These are phyloP conservation scores for Hipposideros armiger DNA, from an alignment of 2,113 vertebrate genomes.

Conservation along the genomic window DNA sequence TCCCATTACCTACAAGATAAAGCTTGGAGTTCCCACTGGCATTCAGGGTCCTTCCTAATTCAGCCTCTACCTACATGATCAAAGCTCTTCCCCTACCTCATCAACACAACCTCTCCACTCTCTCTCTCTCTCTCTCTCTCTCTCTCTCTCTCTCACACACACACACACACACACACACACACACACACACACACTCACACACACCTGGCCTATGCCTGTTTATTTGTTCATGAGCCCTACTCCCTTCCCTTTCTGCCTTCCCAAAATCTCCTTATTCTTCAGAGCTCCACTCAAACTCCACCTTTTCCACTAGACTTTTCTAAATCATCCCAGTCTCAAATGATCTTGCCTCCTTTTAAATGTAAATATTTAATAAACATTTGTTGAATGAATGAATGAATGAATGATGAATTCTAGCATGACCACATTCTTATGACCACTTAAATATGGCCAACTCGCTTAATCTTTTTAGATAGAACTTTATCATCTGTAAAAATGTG, in stretches of 20 bases:
- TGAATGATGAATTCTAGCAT: not conserved
- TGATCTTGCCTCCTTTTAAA: slow-evolving; percentile 2
- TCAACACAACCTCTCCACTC: not conserved
- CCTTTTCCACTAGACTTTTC: not conserved
- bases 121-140: too few species aligned
- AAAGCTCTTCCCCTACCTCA: too few species aligned
- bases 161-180: too few species aligned
- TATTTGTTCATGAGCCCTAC: not conserved
- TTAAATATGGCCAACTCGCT: slow-evolving; percentile 3
- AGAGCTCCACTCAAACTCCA: not conserved
- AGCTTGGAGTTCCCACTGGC: not conserved
- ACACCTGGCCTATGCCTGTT: not conserved
- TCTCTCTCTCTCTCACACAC: too few species aligned
- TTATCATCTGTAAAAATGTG: slow-evolving; percentile 48
- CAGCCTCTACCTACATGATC: not conserved
- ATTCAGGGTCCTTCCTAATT: not conserved
- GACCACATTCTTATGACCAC: not conserved
- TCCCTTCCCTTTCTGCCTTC: not conserved
- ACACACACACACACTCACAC: too few species aligned
- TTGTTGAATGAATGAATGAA: not conserved
- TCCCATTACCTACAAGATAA: not conserved
- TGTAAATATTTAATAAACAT: not conserved
- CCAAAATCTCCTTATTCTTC: not conserved
- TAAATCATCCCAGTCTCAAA: not conserved
- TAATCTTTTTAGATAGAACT: not conserved